Percentiles rank a stretch among this genome's conserved stretches.
phyloP scores from a whole-genome alignment of 2,888 invertebrate species.

The Acanthosepion esculentum region DNA sequence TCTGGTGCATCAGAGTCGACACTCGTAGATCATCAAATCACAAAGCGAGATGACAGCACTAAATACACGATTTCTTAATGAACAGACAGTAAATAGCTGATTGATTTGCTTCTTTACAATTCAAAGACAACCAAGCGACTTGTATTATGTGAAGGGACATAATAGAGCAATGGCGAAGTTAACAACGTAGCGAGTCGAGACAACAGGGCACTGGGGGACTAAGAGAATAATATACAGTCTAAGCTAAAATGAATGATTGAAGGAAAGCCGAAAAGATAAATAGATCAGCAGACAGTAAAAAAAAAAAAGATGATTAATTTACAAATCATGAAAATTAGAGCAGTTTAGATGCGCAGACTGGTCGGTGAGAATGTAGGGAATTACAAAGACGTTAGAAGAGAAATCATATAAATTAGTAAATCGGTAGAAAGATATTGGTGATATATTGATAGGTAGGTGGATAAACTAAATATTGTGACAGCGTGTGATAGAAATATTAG shows the following conservation, averaged over 20 bases:
- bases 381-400: too few species aligned
- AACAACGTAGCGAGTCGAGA: not conserved
- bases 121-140: not conserved
- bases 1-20: not conserved
- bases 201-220: not conserved
- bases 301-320: too few species aligned
- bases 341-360: too few species aligned
- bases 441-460: too few species aligned
- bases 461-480: too few species aligned
- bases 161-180: not conserved
- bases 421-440: too few species aligned
- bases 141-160: not conserved
- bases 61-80: not conserved
- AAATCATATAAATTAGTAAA: too few species aligned
- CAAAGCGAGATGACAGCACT: not conserved
- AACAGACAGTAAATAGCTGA: conserved; percentile 9
- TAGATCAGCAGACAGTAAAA: not conserved
- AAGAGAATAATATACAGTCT: not conserved
- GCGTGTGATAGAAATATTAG: too few species aligned
- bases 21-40: not conserved
- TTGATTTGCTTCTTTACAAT: conserved; percentile 11
- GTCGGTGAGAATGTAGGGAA: too few species aligned
- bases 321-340: too few species aligned
- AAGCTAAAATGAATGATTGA: not conserved
- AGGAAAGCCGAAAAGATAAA: not conserved